Conservation (phyloP, 2,888 invertebrate species). For the Lumbricus terrestris region DNA sequence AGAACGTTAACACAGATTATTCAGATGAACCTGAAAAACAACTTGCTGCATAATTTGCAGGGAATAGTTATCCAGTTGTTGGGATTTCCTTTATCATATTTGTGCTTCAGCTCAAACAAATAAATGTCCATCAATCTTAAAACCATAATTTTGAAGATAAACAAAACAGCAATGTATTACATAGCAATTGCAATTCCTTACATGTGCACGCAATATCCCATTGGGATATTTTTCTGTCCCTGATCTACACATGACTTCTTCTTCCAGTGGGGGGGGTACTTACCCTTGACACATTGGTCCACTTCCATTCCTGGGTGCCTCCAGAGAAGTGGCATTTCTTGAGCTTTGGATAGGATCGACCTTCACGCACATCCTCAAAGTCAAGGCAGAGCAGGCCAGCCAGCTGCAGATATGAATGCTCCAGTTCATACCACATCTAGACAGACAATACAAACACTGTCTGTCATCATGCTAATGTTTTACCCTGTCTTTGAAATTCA, state of each 20-base stretch:
- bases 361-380: conserved; percentile 60
- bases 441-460: background rate
- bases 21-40: background rate
- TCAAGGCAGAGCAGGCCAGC: conserved; percentile 83
- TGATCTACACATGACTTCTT: background rate
- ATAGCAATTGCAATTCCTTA: too few species aligned
- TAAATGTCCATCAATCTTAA: background rate
- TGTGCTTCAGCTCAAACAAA: background rate
- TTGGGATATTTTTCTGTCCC: background rate
- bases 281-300: conserved; percentile 64
- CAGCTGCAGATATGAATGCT: conserved; percentile 77
- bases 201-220: background rate
- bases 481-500: too few species aligned
- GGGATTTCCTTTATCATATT: background rate
- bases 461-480: background rate
- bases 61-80: background rate
- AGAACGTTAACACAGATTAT: background rate
- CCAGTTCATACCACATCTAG: conserved; percentile 82
- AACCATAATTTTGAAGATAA: background rate
- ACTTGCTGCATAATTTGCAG: background rate
- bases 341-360: conserved; percentile 70
- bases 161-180: background rate
- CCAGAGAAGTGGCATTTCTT: conserved; percentile 91
- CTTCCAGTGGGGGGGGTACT: too few species aligned
- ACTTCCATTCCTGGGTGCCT: conserved; percentile 88